Evolutionary conservation across 2,888 invertebrate species (phyloP), one percentile per base, ranked within the genome.

Genomic region (Smittia aterrima): DNA sequence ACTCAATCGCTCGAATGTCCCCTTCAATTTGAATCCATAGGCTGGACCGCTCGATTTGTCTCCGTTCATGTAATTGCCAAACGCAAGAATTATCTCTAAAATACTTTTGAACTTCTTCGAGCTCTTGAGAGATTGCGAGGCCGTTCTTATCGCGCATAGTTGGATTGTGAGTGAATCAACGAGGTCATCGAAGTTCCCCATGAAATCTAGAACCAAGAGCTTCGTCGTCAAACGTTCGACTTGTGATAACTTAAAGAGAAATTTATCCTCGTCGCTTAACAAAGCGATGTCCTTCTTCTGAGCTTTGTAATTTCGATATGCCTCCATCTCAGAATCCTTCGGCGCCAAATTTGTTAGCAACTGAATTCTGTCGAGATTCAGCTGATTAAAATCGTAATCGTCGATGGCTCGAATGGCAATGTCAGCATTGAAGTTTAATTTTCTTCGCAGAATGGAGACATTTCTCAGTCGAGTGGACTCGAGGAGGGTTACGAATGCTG

Each of bases 351-450:
- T 72, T 38, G 40, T 72, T 72, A 72, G 40, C 16, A 72, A 25
- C 9, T 62, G 27, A 38, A 47, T 53, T 24, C 41, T 72, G 62
- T 62, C 62, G 22, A 32, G 41, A 22, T 32, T 62, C 25, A 72
- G 25, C 41, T 72, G 58, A 64, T 64, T 72, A 62, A 72, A 22
- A 72, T 72, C n/a, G 40, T 62, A 72, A 24, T 72, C 62, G 27
- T 72, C 27, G 58, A 72, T 72, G 41, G 54, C 38, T 40, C 20
- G 13, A 62, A 62, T 58, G 38, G 9, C 58, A 16, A 38, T 27
- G 58, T 72, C 72, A 72, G 64, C 72, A 64, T 58, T 20, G 40
- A 72, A 62, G 58, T 72, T 58, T 62, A 72, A 64, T 64, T 72
- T 72, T 72, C 64, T 32, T 7, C 53, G 25, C 16, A 58, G 9